Percentiles rank a stretch among this genome's conserved stretches.
These are phyloP conservation scores for Cebus imitator DNA, from an alignment of 2,113 vertebrate species.

Conservation along the genomic window DNA sequence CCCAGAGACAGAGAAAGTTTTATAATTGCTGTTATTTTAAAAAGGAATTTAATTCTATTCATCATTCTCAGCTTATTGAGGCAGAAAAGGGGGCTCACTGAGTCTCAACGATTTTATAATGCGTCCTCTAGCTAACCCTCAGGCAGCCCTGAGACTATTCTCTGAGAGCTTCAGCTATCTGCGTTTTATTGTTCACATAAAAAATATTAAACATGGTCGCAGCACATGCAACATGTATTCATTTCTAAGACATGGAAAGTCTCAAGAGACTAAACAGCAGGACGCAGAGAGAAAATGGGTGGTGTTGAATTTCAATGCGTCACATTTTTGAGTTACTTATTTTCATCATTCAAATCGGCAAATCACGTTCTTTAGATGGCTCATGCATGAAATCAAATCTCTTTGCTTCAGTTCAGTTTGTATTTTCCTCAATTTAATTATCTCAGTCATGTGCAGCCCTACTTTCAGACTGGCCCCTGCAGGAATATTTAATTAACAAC, in stretches of 20 bases:
- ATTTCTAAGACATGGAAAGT: background rate
- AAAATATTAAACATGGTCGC: background rate
- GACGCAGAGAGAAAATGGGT: background rate
- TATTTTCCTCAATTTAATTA: slow-evolving; percentile 42
- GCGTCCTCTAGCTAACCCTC: background rate
- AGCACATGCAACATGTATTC: background rate
- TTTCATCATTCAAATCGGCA: slow-evolving; percentile 38
- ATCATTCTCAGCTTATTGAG: background rate
- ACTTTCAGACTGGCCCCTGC: background rate
- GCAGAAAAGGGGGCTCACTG: background rate
- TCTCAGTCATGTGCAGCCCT: background rate
- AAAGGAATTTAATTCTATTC: background rate
- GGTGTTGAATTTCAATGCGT: slow-evolving; percentile 13
- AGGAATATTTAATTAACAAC: background rate
- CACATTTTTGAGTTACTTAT: slow-evolving; percentile 48
- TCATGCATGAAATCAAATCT: slow-evolving; percentile 50
- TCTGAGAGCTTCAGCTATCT: background rate
- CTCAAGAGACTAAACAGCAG: background rate
- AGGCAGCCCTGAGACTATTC: background rate
- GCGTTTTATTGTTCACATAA: background rate
- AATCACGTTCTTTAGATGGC: slow-evolving; percentile 24
- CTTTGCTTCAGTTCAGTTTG: slow-evolving; percentile 39
- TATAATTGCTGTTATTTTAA: background rate
- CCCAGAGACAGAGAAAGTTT: background rate
- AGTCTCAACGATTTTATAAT: background rate